These are phyloP conservation scores for Valencia hispanica DNA, from an alignment of 2,797 vertebrate genomes.

Conservation along the genomic window DNA sequence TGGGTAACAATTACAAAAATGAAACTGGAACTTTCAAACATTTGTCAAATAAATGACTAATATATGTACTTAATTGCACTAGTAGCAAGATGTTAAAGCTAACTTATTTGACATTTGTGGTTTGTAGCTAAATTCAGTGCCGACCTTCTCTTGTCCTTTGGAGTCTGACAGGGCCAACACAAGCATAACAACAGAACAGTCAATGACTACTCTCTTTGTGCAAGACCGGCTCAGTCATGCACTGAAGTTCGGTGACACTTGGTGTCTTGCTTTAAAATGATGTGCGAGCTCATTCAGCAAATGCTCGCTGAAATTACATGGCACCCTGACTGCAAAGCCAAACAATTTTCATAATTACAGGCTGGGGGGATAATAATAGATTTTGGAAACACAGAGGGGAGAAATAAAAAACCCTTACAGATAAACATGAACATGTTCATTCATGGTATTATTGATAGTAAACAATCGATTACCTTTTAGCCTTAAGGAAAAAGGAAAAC, in stretches of 20 bases:
- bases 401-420: neutral
- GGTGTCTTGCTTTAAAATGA: conserved; percentile 36
- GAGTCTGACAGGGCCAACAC: conserved; percentile 21
- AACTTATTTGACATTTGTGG: conserved; percentile 1
- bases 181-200: conserved; percentile 44
- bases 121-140: conserved; percentile 6
- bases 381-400: conserved; percentile 7
- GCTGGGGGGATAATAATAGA: conserved; percentile 26
- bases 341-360: conserved; percentile 45
- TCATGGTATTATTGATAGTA: neutral
- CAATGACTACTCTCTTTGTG: conserved; percentile 46
- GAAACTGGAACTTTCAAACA: conserved; percentile 14
- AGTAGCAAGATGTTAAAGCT: neutral
- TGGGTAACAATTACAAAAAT: conserved; percentile 38
- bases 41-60: conserved; percentile 22
- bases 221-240: conserved; percentile 25
- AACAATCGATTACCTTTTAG: neutral
- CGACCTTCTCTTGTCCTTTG: conserved; percentile 12
- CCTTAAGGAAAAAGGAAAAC: neutral
- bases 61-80: neutral
- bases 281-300: conserved; percentile 24
- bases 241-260: conserved; percentile 21
- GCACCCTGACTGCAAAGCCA: conserved; percentile 20
- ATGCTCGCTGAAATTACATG: conserved; percentile 2
- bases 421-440: conserved; percentile 5